Conservation (phyloP, 2,113 vertebrate genomes). For the Cephalopholis sonnerati region DNA sequence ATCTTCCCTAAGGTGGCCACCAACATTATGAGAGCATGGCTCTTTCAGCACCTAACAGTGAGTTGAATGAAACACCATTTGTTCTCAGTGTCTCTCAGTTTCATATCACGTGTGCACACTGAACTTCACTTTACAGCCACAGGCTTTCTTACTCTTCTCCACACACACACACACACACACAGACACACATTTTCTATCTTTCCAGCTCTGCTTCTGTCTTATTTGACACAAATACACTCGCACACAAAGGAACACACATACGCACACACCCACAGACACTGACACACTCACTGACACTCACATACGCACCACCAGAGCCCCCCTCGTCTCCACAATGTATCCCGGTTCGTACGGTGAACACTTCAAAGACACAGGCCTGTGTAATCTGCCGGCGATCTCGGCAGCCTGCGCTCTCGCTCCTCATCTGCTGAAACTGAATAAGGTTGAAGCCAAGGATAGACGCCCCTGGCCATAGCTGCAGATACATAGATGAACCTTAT, state of each 20-base stretch:
- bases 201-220: constrained; percentile 3
- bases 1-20: constrained; percentile 99
- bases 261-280: constrained; percentile 8
- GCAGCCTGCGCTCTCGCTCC: constrained; percentile 48
- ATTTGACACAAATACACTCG: constrained; percentile 14
- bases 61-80: constrained; percentile 79
- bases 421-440: constrained; percentile 73
- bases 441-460: constrained; percentile 72
- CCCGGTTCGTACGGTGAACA: constrained; percentile 48
- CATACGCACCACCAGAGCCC: constrained; percentile 26
- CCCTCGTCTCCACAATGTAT: constrained; percentile 35
- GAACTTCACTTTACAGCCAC: constrained; percentile 36
- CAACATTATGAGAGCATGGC: constrained; percentile 99
- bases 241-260: constrained; percentile 6
- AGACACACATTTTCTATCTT: constrained; percentile 8
- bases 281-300: constrained; percentile 20
- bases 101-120: constrained; percentile 33
- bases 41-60: constrained; percentile 99
- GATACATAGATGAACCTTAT: constrained; percentile 75
- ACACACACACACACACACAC: constrained; percentile 18
- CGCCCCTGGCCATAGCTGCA: constrained; percentile 66
- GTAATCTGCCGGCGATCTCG: constrained; percentile 64
- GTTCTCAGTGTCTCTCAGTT: constrained; percentile 11
- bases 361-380: constrained; percentile 70
- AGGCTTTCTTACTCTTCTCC: constrained; percentile 1